Percentiles rank a stretch among this genome's conserved stretches.
Conservation (phyloP, 2,888 invertebrate genomes). For the Chaetogeoica ovagalla region DNA sequence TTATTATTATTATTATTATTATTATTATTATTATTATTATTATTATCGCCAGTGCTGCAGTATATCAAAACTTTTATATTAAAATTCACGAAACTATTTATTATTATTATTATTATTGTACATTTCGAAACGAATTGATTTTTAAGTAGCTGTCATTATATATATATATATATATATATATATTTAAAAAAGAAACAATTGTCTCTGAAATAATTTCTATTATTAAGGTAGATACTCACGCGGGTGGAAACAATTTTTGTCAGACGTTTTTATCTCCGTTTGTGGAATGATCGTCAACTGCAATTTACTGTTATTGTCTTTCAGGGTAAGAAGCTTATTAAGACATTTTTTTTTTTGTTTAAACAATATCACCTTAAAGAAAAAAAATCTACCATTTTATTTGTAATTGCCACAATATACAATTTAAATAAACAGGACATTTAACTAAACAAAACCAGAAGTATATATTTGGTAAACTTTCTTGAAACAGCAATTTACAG, state of each 20-base stretch:
- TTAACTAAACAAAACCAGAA: slow-evolving; percentile 5
- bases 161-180: background rate
- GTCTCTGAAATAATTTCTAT: background rate
- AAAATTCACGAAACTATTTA: background rate
- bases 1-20: too few relatives aligned
- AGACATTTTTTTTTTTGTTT: background rate
- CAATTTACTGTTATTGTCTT: slow-evolving; percentile 11
- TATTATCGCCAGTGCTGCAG: background rate
- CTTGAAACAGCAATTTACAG: slow-evolving; percentile 30
- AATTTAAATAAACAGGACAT: slow-evolving; percentile 29
- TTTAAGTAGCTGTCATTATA: slow-evolving; percentile 17
- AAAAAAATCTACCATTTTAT: slow-evolving; percentile 3
- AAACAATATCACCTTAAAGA: slow-evolving; percentile 1
- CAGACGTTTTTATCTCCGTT: slow-evolving; percentile 10
- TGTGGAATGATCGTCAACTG: slow-evolving; percentile 9
- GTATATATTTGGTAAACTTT: background rate
- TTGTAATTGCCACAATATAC: slow-evolving; percentile 15
- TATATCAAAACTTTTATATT: background rate
- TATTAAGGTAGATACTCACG: background rate
- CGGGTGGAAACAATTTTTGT: slow-evolving; percentile 19
- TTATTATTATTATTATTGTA: background rate
- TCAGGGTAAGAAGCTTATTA: slow-evolving; percentile 9
- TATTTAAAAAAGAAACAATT: background rate
- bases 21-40: slow-evolving; percentile 7
- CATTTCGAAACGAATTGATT: slow-evolving; percentile 7